A percentile compares a stretch with the other conserved stretches of the same genome.
These are phyloP conservation scores for Corella eumyota DNA, from an alignment of 23 tunicate genomes.

Conservation along the genomic window DNA sequence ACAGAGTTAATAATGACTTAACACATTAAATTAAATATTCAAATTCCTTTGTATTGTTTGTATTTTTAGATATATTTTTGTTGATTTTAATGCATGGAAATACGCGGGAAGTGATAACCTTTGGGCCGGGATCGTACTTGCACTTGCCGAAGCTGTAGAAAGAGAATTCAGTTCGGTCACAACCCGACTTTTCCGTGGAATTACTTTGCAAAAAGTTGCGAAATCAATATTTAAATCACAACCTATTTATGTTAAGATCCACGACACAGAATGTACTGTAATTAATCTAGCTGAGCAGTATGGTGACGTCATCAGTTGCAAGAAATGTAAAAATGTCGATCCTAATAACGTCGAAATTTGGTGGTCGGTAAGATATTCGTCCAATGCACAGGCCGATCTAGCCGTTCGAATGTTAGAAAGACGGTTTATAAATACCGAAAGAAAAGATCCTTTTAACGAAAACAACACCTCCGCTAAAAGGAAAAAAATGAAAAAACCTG, in stretches of 20 bases:
- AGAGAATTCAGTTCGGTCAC: slow-evolving; percentile 32
- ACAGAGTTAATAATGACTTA: too few relatives aligned
- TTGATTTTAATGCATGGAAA: slow-evolving; percentile 63
- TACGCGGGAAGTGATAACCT: slow-evolving; percentile 57
- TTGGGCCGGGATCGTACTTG: slow-evolving; percentile 65
- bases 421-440: background rate
- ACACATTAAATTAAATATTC: too few relatives aligned
- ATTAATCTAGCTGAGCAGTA: too few relatives aligned
- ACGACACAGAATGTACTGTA: too few relatives aligned
- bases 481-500: too few relatives aligned
- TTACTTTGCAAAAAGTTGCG: background rate
- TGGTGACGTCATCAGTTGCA: too few relatives aligned
- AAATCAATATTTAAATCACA: too few relatives aligned
- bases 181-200: slow-evolving; percentile 34
- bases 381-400: background rate
- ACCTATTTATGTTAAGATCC: too few relatives aligned
- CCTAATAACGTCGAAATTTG: background rate
- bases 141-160: slow-evolving; percentile 32
- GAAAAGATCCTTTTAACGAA: background rate
- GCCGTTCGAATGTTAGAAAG: background rate
- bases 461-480: too few relatives aligned
- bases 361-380: background rate
- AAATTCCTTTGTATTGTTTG: too few relatives aligned
- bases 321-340: background rate
- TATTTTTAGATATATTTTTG: slow-evolving; percentile 32